Conservation (phyloP, 1,140 invertebrate genomes). For the Ditylenchus dipsaci region DNA sequence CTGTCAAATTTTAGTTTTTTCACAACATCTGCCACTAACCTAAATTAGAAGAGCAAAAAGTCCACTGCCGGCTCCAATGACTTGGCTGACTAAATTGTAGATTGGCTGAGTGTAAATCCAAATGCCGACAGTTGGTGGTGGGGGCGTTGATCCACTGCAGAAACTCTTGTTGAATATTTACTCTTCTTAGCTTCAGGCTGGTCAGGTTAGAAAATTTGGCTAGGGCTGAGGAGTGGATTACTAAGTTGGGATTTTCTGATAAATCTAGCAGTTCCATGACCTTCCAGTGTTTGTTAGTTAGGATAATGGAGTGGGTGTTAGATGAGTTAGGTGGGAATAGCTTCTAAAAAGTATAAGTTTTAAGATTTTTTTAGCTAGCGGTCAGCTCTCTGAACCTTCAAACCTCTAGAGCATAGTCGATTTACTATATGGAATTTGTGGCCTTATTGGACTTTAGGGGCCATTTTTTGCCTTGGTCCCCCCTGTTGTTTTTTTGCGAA, state of each 20-base stretch:
- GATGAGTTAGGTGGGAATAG: neutral
- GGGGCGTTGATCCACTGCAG: conserved; percentile 23
- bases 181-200: conserved; percentile 8
- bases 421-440: too few species aligned
- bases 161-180: conserved; percentile 7
- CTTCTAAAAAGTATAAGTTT: neutral
- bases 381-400: too few species aligned
- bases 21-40: too few species aligned
- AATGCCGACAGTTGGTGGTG: conserved; percentile 20
- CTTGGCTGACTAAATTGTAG: neutral
- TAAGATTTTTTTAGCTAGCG: neutral
- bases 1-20: too few species aligned
- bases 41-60: conserved; percentile 10
- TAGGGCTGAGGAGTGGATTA: conserved; percentile 17
- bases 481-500: too few species aligned
- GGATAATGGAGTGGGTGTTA: neutral
- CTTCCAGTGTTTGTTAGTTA: conserved; percentile 23
- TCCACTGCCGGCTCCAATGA: conserved; percentile 18
- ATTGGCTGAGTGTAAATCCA: conserved; percentile 28
- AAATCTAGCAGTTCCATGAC: conserved; percentile 29
- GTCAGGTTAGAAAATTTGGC: conserved; percentile 27
- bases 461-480: too few species aligned
- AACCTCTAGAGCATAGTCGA: too few species aligned
- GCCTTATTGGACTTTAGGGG: too few species aligned
- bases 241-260: conserved; percentile 21